Base-by-base conservation (phyloP, 2,888 invertebrate genomes). In the Magallana nippona region DNA sequence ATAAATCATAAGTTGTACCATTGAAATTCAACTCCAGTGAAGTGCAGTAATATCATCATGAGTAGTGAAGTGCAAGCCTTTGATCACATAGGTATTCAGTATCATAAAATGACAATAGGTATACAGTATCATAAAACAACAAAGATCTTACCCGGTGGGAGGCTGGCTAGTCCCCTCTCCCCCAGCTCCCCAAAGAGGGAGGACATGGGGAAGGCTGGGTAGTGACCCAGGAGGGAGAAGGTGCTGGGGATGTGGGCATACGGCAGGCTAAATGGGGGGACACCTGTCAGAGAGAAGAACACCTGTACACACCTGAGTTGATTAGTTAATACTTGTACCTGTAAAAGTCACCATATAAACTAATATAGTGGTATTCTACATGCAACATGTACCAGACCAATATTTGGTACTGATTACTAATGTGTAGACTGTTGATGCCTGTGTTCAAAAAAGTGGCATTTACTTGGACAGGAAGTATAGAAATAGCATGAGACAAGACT, bases 131-230 rank as follows among this genome's bases (percentile, higher is more conserved):
- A 8, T 44, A 60, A 60, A 60, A 5, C 62, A 60, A 60, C 62
- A 15, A 79, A 10, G 15, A 27, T 55, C 57, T 85, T 85, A 89
- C 92, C 91, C 86, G 91, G 86, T 10, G 90, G 85, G 8, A 91
- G 90, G 60, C 86, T 89, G n/a, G 89, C 82, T 11, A 82, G 71
- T 17, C 57, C 79, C 19, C 89, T 87, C 78, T 90, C 87, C 15
- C 92, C 90, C 58, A 93, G 90, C 78, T 91, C 90, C 79, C 93
- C 91, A 88, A 93, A 92, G 81, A 93, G 85, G 55, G 93, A 88
- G 78, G 91, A 88, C 1, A 92, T 89, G 44, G 91, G 90, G 83
- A 91, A 92, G 81, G 88, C 90, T 81, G 82, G 91, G 32, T 88
- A 90, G 17, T 90, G 90, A 19, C 92, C 92, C 27, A 93, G 88